Evolutionary conservation across 2,113 vertebrate species (phyloP).

Genomic region (Daphoenositta chrysoptera): DNA sequence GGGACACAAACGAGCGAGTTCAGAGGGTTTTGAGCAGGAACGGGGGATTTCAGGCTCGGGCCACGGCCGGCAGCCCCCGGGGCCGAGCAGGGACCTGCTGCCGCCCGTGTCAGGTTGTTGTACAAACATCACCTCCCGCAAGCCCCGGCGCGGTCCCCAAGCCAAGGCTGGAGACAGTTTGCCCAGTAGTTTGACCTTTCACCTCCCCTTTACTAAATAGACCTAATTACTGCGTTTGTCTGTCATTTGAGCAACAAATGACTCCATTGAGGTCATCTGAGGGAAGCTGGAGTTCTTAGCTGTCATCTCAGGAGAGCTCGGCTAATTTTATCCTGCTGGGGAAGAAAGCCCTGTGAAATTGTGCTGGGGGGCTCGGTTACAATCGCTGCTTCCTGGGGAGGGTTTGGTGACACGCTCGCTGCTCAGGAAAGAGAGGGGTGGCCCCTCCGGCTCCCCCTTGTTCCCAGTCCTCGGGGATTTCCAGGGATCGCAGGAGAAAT

Average conservation of each 20-base stretch:
- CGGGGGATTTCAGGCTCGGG: background rate
- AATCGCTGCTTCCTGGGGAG: slow-evolving; percentile 22
- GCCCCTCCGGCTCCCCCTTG: background rate
- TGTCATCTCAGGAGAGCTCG: slow-evolving; percentile 38
- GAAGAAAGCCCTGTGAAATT: slow-evolving; percentile 46
- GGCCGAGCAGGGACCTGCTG: background rate
- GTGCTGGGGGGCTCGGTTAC: slow-evolving; percentile 4
- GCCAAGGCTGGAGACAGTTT: slow-evolving; percentile 76
- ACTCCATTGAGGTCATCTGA: slow-evolving; percentile 80
- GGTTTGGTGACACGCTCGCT: background rate
- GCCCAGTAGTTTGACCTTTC: slow-evolving; percentile 82
- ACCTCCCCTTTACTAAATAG: slow-evolving; percentile 85
- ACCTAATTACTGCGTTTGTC: slow-evolving; percentile 90
- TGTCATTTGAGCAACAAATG: slow-evolving; percentile 87
- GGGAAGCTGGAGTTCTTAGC: slow-evolving; percentile 62
- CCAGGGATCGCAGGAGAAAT: background rate
- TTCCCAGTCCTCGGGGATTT: background rate
- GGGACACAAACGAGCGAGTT: accelerated
- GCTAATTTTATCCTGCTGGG: slow-evolving; percentile 72
- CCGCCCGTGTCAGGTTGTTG: slow-evolving; percentile 41
- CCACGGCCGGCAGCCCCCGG: background rate
- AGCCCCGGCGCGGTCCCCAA: slow-evolving; percentile 61
- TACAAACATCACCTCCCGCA: slow-evolving; percentile 53
- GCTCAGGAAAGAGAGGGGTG: background rate
- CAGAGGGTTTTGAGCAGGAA: background rate